A percentile compares a stretch with the other conserved stretches of the same genome.
Conservation (phyloP, 2,113 vertebrate species). For the Mastomys natalensis region DNA sequence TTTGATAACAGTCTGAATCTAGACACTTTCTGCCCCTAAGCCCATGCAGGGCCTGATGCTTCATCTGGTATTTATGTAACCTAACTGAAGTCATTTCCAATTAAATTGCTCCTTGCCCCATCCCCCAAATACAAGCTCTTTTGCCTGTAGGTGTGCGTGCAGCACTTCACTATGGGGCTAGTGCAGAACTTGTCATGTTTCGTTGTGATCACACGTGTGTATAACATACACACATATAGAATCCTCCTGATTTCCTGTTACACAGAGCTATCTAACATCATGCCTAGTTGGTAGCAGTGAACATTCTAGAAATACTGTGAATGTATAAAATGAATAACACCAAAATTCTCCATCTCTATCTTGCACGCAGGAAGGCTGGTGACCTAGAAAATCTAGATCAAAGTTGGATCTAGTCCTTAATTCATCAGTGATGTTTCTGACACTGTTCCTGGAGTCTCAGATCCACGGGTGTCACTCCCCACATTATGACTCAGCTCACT, state of each 20-base stretch:
- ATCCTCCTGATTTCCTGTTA: not conserved
- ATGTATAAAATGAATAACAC: not conserved
- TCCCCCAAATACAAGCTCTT: not conserved
- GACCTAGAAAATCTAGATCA: not conserved
- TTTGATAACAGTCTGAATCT: not conserved
- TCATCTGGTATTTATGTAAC: not conserved
- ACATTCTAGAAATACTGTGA: not conserved
- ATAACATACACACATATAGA: not conserved
- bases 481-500: not conserved
- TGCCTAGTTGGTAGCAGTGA: not conserved
- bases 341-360: not conserved
- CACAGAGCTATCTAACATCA: not conserved
- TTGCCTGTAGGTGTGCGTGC: not conserved
- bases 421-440: not conserved
- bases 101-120: not conserved
- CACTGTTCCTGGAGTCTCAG: not conserved
- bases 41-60: not conserved
- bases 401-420: constrained; percentile 8
- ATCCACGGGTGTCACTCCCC: not conserved
- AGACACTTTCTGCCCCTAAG: not conserved
- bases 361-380: not conserved
- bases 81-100: not conserved
- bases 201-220: not conserved
- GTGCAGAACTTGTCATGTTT: not conserved
- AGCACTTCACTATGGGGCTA: not conserved